phyloP scores from a whole-genome alignment of 2,888 invertebrate genomes.

The Rosalia funebris region DNA sequence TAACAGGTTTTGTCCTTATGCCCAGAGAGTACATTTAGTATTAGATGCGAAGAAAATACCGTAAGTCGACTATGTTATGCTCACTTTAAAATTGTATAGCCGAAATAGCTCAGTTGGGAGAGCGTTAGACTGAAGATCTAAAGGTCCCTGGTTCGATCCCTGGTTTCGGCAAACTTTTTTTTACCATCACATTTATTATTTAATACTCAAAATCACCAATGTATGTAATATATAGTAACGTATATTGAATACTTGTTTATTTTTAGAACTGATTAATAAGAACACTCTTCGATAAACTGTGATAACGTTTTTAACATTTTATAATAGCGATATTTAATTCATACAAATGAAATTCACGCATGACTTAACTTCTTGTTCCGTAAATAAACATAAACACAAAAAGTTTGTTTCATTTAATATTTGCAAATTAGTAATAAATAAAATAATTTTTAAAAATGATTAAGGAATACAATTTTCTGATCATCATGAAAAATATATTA shows the following conservation, averaged over 20 bases:
- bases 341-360: background rate
- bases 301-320: no score
- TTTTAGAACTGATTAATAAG: no score
- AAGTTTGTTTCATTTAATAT: background rate
- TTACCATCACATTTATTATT: slow-evolving; percentile 9
- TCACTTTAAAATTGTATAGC: slow-evolving; percentile 52
- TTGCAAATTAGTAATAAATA: no score
- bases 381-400: background rate
- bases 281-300: no score
- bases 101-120: slow-evolving; percentile 86
- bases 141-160: slow-evolving; percentile 79
- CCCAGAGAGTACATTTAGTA: slow-evolving; percentile 79
- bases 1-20: slow-evolving; percentile 87
- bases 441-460: no score
- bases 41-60: slow-evolving; percentile 82
- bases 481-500: no score
- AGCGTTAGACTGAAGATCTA: slow-evolving; percentile 82
- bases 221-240: no score
- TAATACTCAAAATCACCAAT: background rate
- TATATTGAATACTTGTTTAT: no score
- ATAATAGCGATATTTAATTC: no score
- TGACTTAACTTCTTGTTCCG: background rate
- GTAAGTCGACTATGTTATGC: slow-evolving; percentile 60
- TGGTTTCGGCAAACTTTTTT: slow-evolving; percentile 70
- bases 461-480: no score